phyloP scores from a whole-genome alignment of 2,113 vertebrate genomes.

The Collichthys lucidus region DNA sequence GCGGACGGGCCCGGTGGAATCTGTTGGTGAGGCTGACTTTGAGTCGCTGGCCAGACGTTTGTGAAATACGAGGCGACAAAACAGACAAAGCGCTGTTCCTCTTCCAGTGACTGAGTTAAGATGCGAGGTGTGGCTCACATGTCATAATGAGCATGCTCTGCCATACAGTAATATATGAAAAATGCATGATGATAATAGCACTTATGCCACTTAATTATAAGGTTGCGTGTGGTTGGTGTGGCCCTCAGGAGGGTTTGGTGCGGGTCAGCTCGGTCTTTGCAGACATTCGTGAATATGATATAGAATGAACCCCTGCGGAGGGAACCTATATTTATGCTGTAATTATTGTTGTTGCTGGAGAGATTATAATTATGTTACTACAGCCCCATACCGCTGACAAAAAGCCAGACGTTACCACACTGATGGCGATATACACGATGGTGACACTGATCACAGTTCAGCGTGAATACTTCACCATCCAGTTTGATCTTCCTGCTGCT shows the following conservation, averaged over 20 bases:
- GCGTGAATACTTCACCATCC: not conserved
- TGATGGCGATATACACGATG: conserved; percentile 2
- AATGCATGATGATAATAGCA: conserved; percentile 48
- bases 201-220: conserved; percentile 37
- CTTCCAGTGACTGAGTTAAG: conserved; percentile 2
- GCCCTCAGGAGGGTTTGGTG: not conserved
- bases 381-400: conserved; percentile 7
- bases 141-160: not conserved
- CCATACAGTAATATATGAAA: conserved; percentile 11
- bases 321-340: conserved; percentile 50
- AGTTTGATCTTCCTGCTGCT: not conserved
- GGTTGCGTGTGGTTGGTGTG: conserved; percentile 3
- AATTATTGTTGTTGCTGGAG: conserved; percentile 58
- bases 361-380: conserved; percentile 49
- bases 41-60: too few species aligned
- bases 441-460: conserved; percentile 8
- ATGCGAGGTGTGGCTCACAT: not conserved
- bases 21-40: too few species aligned
- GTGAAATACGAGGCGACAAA: too few species aligned
- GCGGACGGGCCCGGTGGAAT: too few species aligned
- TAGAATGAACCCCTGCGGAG: conserved; percentile 1
- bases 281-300: conserved; percentile 33
- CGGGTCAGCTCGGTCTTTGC: conserved; percentile 17
- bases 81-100: not conserved
- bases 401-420: conserved; percentile 33